phyloP scores from a whole-genome alignment of 2,797 vertebrate genomes.

The Craterocephalus amniculus region DNA sequence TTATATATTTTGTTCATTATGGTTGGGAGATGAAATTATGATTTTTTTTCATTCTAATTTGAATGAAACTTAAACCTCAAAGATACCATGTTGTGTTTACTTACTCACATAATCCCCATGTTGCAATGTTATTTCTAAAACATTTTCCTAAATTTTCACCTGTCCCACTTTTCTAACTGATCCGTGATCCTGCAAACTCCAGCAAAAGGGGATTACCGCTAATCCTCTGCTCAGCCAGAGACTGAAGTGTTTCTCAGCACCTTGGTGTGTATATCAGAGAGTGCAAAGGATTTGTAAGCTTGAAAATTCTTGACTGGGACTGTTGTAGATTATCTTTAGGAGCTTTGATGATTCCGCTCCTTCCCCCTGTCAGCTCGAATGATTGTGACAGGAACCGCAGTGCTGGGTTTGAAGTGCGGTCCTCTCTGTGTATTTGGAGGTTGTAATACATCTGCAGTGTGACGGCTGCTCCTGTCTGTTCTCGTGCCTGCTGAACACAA shows the following conservation, averaged over 20 bases:
- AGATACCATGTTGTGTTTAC: neutral
- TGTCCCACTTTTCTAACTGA: constrained; percentile 57
- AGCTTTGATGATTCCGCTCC: constrained; percentile 6
- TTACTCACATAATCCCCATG: neutral
- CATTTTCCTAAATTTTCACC: constrained; percentile 31
- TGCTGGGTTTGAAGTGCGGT: constrained; percentile 10
- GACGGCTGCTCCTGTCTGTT: constrained; percentile 30
- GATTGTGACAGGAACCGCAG: constrained; percentile 20
- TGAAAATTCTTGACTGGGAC: constrained; percentile 14
- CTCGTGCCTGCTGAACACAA: constrained; percentile 17
- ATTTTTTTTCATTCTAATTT: neutral
- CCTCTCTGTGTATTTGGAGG: constrained; percentile 4
- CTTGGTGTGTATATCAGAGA: constrained; percentile 20
- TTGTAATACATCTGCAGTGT: constrained; percentile 17
- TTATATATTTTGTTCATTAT: neutral
- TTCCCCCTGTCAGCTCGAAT: constrained; percentile 18
- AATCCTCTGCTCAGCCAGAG: constrained; percentile 47
- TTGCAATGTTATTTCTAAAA: constrained; percentile 6
- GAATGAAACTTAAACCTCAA: neutral
- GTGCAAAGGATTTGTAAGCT: constrained; percentile 16
- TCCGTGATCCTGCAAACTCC: constrained; percentile 57
- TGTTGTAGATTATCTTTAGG: constrained; percentile 19
- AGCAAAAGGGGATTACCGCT: constrained; percentile 55
- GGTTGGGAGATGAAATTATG: neutral
- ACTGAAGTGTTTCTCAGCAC: constrained; percentile 31